Percentiles rank a stretch among this genome's conserved stretches.
These are phyloP conservation scores for Linurgus olivaceus DNA, from an alignment of 2,797 vertebrate species.

Conservation along the genomic window DNA sequence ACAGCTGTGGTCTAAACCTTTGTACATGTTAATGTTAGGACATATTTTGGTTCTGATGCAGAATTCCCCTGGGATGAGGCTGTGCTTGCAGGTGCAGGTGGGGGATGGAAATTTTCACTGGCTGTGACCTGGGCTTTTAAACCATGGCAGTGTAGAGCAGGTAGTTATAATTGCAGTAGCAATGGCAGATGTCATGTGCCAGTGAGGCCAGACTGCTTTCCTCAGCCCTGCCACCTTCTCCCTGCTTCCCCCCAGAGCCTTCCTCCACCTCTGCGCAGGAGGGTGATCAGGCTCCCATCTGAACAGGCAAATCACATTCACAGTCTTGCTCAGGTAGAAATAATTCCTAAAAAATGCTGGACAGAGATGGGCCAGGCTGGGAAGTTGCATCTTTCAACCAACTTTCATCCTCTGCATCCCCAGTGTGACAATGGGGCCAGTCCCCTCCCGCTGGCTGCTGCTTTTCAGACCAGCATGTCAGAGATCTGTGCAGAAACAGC, in stretches of 20 bases:
- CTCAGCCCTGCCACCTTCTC: background rate
- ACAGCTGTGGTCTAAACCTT: background rate
- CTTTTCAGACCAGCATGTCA: background rate
- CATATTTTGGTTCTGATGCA: background rate
- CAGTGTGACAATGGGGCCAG: fast-evolving
- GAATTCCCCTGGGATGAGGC: background rate
- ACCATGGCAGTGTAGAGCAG: fast-evolving
- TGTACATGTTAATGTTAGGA: background rate
- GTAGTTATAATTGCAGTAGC: background rate
- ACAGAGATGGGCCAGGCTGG: background rate
- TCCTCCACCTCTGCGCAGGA: background rate
- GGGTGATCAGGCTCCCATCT: background rate
- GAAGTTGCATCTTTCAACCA: background rate
- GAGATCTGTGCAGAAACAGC: background rate
- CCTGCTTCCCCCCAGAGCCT: background rate
- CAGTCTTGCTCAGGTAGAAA: background rate
- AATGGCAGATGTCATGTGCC: background rate
- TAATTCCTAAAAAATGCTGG: background rate
- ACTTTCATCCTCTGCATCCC: background rate
- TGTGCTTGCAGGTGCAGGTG: background rate
- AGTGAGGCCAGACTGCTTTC: background rate
- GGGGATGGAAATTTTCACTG: background rate
- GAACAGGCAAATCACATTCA: background rate
- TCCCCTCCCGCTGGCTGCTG: background rate
- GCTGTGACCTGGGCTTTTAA: background rate